These are phyloP conservation scores for Lymantria dispar DNA, from an alignment of 2,888 invertebrate species.

Conservation along the genomic window DNA sequence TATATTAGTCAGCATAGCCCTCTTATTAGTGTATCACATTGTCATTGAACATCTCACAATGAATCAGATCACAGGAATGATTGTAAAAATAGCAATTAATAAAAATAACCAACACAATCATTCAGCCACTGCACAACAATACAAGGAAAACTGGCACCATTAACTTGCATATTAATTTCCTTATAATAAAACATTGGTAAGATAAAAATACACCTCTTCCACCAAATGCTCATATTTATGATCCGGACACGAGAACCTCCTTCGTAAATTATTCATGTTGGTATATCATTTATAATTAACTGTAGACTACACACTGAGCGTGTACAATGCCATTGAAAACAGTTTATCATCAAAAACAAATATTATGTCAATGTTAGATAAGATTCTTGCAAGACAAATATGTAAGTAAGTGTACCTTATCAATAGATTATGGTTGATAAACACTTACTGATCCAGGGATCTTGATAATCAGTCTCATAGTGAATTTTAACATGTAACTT, in stretches of 20 bases:
- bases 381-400: conserved; percentile 35
- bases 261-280: conserved; percentile 43
- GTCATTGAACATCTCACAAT: too few species aligned
- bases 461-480: conserved; percentile 38
- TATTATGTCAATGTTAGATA: conserved; percentile 44
- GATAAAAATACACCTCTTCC: conserved; percentile 41
- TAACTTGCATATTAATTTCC: conserved; percentile 1
- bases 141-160: conserved; percentile 8
- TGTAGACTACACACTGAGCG: conserved; percentile 28
- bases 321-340: conserved; percentile 6
- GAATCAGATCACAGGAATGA: not conserved
- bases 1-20: too few species aligned
- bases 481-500: too few species aligned
- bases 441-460: conserved; percentile 37
- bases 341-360: conserved; percentile 50
- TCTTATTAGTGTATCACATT: too few species aligned
- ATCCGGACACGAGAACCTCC: conserved; percentile 48
- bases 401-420: conserved; percentile 49
- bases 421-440: conserved; percentile 49
- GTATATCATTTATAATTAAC: conserved; percentile 23
- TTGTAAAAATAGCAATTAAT: too few species aligned
- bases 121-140: not conserved
- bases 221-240: conserved; percentile 49
- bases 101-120: not conserved
- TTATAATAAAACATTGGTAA: conserved; percentile 19